Percentiles rank a stretch among this genome's conserved stretches.
Evolutionary conservation across 53 echinoderm and acorn worm species (phyloP).

Genomic region (Mesocentrotus franciscanus): DNA sequence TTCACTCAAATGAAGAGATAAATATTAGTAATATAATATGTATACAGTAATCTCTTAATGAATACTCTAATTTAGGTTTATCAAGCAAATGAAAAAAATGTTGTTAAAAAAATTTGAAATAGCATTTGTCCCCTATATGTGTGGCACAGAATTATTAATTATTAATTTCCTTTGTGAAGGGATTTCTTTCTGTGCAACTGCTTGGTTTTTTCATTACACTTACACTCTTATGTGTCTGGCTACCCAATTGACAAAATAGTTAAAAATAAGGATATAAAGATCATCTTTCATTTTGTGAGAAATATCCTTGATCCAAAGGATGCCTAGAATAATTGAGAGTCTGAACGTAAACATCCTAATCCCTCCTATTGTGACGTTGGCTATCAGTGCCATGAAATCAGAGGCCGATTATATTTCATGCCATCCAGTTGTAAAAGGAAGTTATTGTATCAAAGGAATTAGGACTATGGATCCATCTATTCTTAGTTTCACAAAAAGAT

Average conservation of each 20-base stretch:
- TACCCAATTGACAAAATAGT: no score
- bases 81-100: not conserved
- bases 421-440: constrained; percentile 17
- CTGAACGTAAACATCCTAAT: constrained; percentile 20
- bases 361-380: not conserved
- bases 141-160: no score
- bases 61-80: not conserved
- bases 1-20: no score
- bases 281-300: not conserved
- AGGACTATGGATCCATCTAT: constrained; percentile 6
- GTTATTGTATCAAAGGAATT: constrained; percentile 36
- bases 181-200: no score
- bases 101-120: no score
- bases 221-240: no score
- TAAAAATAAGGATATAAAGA: no score
- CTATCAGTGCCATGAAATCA: constrained; percentile 9
- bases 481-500: not conserved
- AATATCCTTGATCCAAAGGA: not conserved
- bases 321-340: not conserved
- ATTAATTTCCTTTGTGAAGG: no score
- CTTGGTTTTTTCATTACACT: no score
- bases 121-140: no score
- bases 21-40: no score
- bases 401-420: constrained; percentile 17
- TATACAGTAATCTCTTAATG: not conserved